Conservation (phyloP, 2,113 vertebrate species). For the Oxyruncus cristatus region DNA sequence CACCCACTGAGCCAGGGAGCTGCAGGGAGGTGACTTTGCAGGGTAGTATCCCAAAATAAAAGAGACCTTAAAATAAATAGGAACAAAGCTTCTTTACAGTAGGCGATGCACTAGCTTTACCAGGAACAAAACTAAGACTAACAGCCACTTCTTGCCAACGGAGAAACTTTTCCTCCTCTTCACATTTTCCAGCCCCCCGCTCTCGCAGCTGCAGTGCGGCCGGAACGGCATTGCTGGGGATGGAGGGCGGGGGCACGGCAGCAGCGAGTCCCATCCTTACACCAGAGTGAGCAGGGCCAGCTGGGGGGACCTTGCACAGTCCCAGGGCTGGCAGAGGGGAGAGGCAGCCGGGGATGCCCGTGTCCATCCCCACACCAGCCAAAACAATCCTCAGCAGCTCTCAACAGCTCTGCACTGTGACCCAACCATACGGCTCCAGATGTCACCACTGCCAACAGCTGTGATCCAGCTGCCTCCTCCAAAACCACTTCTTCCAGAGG, state of each 20-base stretch:
- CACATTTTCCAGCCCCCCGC: background rate
- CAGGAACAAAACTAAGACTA: slow-evolving; percentile 13
- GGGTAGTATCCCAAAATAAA: background rate
- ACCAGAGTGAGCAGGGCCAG: background rate
- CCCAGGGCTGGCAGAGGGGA: background rate
- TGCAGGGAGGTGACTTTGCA: background rate
- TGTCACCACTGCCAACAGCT: background rate
- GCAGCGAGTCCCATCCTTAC: background rate
- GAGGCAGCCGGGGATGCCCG: background rate
- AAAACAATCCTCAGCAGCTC: background rate
- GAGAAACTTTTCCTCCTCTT: slow-evolving; percentile 51
- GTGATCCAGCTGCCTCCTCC: background rate
- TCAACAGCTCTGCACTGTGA: background rate
- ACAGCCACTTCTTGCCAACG: slow-evolving; percentile 32
- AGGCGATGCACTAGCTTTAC: slow-evolving; percentile 21
- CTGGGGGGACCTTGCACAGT: background rate
- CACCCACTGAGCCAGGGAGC: background rate
- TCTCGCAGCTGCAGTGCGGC: background rate
- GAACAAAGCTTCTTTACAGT: slow-evolving; percentile 13
- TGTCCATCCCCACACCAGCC: background rate
- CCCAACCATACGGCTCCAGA: background rate
- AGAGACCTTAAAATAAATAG: slow-evolving; percentile 1
- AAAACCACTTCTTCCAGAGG: background rate
- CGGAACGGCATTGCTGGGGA: background rate
- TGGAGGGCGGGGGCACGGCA: background rate